These are phyloP conservation scores for Heliconius ethilla DNA, from an alignment of 2,888 invertebrate genomes.

Conservation along the genomic window DNA sequence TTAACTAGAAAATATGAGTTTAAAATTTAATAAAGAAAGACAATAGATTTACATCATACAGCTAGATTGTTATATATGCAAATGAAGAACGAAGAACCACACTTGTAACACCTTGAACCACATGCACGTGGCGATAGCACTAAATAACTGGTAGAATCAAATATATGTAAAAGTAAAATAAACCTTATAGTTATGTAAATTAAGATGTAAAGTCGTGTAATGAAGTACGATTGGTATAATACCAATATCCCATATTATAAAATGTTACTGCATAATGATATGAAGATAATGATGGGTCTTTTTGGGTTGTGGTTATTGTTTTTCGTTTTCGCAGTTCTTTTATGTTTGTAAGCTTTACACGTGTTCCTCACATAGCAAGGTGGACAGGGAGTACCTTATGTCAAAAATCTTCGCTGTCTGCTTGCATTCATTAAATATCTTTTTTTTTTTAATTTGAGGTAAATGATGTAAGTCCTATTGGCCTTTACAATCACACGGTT, in stretches of 20 bases:
- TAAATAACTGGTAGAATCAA: conserved; percentile 18
- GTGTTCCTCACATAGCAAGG: no score
- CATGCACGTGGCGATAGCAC: conserved; percentile 33
- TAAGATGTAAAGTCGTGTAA: conserved; percentile 6
- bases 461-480: no score
- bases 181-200: neutral
- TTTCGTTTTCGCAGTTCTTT: no score
- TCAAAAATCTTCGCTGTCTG: no score
- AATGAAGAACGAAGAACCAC: conserved; percentile 36
- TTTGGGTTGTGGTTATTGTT: neutral
- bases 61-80: conserved; percentile 34
- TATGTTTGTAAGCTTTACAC: no score
- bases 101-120: conserved; percentile 36
- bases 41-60: neutral
- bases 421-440: no score
- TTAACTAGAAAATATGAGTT: neutral
- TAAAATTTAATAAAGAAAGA: conserved; percentile 3
- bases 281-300: conserved; percentile 20
- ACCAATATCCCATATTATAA: conserved; percentile 18
- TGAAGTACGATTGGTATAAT: neutral
- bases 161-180: conserved; percentile 2
- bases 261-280: conserved; percentile 32
- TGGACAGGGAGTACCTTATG: no score
- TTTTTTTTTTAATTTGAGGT: no score
- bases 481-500: no score